A percentile compares a stretch with the other conserved stretches of the same genome.
Evolutionary conservation across 2,797 vertebrate species (phyloP).

Genomic region (Otolemur crassicaudatus): DNA sequence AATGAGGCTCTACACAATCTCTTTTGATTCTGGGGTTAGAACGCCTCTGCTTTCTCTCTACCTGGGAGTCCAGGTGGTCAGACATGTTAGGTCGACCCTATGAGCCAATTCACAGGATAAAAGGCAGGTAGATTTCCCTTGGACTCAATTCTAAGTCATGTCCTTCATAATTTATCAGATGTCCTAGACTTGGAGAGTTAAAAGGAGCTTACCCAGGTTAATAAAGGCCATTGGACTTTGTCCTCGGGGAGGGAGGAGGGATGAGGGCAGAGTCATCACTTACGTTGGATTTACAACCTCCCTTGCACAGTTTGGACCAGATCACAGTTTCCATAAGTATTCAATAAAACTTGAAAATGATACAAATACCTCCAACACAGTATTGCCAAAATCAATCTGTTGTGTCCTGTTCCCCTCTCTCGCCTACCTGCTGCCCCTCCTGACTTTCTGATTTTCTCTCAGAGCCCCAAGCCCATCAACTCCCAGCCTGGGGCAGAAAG

Average conservation of each 20-base stretch:
- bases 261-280: background rate
- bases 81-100: background rate
- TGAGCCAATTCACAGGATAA: background rate
- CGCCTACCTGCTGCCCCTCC: background rate
- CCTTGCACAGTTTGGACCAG: background rate
- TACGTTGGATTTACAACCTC: background rate
- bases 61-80: background rate
- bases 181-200: background rate
- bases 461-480: background rate
- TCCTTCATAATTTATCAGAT: background rate
- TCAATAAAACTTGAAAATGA: constrained; percentile 50
- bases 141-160: background rate
- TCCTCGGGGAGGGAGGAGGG: background rate
- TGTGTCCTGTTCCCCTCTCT: background rate
- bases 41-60: background rate
- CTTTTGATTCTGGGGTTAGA: background rate
- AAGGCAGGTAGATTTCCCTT: background rate
- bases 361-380: constrained; percentile 13
- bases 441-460: background rate
- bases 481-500: background rate
- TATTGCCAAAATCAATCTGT: background rate
- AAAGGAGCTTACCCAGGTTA: background rate
- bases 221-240: background rate
- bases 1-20: background rate
- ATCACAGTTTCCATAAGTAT: constrained; percentile 13